phyloP scores from a whole-genome alignment of 53 echinoderm and acorn worm genomes.

The Paracentrotus lividus region DNA sequence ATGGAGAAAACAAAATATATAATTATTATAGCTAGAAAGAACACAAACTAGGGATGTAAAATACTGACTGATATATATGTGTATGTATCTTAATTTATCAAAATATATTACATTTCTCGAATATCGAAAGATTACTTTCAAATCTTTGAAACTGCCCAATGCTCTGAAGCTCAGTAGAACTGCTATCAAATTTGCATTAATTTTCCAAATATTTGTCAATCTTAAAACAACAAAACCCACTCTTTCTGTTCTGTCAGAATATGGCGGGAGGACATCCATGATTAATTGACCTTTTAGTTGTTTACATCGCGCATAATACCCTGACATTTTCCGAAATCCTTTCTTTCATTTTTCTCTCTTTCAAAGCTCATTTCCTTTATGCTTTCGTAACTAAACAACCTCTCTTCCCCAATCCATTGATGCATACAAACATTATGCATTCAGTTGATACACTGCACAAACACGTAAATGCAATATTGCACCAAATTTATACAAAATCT shows the following conservation, averaged over 20 bases:
- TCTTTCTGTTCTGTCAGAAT: background rate
- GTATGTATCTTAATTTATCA: too few relatives aligned
- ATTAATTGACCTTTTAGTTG: background rate
- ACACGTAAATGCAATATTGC: background rate
- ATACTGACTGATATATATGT: background rate
- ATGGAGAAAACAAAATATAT: too few relatives aligned
- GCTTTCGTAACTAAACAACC: background rate
- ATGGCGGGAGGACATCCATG: too few relatives aligned
- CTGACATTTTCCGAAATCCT: constrained; percentile 21
- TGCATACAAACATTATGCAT: background rate
- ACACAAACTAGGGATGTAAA: too few relatives aligned
- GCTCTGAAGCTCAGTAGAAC: background rate
- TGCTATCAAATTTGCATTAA: background rate
- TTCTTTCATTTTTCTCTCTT: background rate
- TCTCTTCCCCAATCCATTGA: background rate
- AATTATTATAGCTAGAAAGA: too few relatives aligned
- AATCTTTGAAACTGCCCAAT: background rate
- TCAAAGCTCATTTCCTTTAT: constrained; percentile 33
- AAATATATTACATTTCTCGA: background rate
- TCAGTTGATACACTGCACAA: background rate
- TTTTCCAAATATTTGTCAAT: constrained; percentile 19
- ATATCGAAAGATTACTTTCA: background rate
- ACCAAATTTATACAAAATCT: background rate
- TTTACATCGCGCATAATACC: background rate
- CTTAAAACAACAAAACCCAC: background rate